Evolutionary conservation across 2,797 vertebrate genomes (phyloP), one percentile per base, ranked within the genome.

Genomic region (Euthynnus affinis): DNA sequence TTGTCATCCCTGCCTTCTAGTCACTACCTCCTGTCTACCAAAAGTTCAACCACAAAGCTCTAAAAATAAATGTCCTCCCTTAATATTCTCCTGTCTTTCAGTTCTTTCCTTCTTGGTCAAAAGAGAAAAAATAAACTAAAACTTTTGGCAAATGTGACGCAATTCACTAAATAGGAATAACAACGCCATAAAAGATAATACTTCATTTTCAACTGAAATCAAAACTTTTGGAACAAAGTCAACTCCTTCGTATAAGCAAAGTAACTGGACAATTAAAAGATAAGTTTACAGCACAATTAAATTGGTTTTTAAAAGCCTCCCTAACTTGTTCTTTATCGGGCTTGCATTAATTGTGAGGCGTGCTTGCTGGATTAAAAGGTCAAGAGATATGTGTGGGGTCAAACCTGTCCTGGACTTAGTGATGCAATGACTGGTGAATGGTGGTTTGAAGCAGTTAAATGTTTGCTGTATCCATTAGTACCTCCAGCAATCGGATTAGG

Each of bases 211-310:
- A 46, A 23, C 8, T 66, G 34, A 75, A 83, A 77, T 77, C 29
- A 44, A 75, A 82, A 80, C 65, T 83, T 81, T 9, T 53, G 27
- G n/a, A 78, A 78, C 46, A 77, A 83, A 80, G 58, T 40, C 29
- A 76, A 74, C 72, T 79, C 74, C 4, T 72, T 77, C 70, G 63
- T 56, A 62, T 74, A 75, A 80, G 76, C 78, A 84, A 78, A 79
- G 66, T 44, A 81, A 72, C 62, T 40, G 83, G 57, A 78, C 87
- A 95, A 94, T 93, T 93, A 94, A 94, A 94, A 90, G 92, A 94
- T 92, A 91, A 90, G 80, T 93, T 87, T 73, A 53, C 20, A n/a
- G 57, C 61, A 66, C 71, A 80, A 90, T 90, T 86, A 90, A 91
- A 89, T 82, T 57, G 65, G 68, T 73, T 81, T 85, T 77, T 48